Evolutionary conservation across 2,113 vertebrate genomes (phyloP).

Genomic region (Sapajus apella): DNA sequence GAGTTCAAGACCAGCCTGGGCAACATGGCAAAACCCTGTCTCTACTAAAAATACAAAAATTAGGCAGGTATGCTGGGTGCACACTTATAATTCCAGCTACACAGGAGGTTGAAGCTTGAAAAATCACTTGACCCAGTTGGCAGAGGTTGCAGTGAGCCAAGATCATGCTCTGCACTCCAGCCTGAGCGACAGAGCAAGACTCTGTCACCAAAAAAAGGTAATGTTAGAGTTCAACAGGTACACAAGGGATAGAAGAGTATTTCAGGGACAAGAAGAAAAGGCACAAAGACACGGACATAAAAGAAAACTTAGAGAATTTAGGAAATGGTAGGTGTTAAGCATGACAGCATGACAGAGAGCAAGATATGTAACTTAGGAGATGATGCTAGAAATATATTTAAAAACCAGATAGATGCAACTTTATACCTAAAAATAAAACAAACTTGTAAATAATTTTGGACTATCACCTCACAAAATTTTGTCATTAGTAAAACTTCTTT

Average conservation of each 20-base stretch:
- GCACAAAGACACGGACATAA: background rate
- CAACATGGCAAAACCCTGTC: too few relatives aligned
- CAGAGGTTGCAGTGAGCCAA: too few relatives aligned
- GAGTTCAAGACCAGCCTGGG: too few relatives aligned
- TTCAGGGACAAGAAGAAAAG: slow-evolving; percentile 27
- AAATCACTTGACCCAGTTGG: too few relatives aligned
- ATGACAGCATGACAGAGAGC: background rate
- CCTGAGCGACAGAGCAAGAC: too few relatives aligned
- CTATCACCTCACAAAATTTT: slow-evolving; percentile 35
- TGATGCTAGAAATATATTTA: slow-evolving; percentile 9
- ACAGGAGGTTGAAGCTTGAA: too few relatives aligned
- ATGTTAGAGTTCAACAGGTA: slow-evolving; percentile 9
- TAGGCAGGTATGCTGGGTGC: too few relatives aligned
- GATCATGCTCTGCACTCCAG: too few relatives aligned
- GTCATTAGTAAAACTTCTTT: slow-evolving; percentile 39
- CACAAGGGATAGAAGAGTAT: background rate
- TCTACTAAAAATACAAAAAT: too few relatives aligned
- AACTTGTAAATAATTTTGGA: slow-evolving; percentile 30
- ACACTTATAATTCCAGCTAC: too few relatives aligned
- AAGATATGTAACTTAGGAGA: background rate
- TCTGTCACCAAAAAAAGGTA: background rate
- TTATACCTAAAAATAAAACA: slow-evolving; percentile 51
- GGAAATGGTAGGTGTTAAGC: background rate
- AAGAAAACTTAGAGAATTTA: slow-evolving; percentile 34
- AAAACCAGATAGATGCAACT: slow-evolving; percentile 20